These are phyloP conservation scores for Notodonta dromedarius DNA, from an alignment of 2,888 invertebrate genomes.

Conservation along the genomic window DNA sequence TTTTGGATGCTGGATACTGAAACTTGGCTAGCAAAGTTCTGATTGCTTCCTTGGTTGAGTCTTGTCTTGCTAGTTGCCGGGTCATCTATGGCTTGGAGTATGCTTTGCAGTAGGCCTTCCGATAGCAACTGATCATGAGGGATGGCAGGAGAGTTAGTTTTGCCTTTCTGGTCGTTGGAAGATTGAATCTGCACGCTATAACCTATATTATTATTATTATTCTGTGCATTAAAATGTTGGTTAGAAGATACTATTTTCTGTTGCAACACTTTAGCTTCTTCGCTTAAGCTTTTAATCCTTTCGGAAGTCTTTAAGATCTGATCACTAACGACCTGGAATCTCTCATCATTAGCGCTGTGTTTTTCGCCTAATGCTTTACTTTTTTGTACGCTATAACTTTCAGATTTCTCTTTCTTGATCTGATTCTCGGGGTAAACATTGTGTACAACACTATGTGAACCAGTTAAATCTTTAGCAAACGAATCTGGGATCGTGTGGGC, in stretches of 20 bases:
- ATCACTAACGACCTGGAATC: slow-evolving; percentile 61
- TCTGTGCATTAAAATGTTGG: slow-evolving; percentile 56
- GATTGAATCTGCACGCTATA: slow-evolving; percentile 92
- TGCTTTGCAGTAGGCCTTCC: slow-evolving; percentile 91
- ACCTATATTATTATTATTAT: slow-evolving; percentile 74
- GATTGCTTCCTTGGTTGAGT: slow-evolving; percentile 6
- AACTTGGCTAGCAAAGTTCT: background rate
- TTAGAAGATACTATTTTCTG: slow-evolving; percentile 65
- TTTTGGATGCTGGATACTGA: slow-evolving; percentile 6
- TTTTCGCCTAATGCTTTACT: slow-evolving; percentile 65
- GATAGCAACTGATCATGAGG: slow-evolving; percentile 92
- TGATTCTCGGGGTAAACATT: slow-evolving; percentile 56
- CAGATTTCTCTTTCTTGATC: slow-evolving; percentile 42
- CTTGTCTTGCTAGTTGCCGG: slow-evolving; percentile 56
- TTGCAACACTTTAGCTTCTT: slow-evolving; percentile 70
- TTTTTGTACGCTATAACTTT: slow-evolving; percentile 55
- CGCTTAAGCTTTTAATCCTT: slow-evolving; percentile 67
- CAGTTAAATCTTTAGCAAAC: slow-evolving; percentile 59
- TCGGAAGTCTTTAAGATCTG: slow-evolving; percentile 75
- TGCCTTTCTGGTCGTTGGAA: slow-evolving; percentile 79
- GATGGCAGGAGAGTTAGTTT: slow-evolving; percentile 65
- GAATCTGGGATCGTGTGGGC: slow-evolving; percentile 53
- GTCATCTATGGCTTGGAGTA: slow-evolving; percentile 92
- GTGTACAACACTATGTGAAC: slow-evolving; percentile 67
- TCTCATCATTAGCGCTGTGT: slow-evolving; percentile 57